Evolutionary conservation across 2,113 vertebrate genomes (phyloP).

Genomic region (Onychostruthus taczanowskii): DNA sequence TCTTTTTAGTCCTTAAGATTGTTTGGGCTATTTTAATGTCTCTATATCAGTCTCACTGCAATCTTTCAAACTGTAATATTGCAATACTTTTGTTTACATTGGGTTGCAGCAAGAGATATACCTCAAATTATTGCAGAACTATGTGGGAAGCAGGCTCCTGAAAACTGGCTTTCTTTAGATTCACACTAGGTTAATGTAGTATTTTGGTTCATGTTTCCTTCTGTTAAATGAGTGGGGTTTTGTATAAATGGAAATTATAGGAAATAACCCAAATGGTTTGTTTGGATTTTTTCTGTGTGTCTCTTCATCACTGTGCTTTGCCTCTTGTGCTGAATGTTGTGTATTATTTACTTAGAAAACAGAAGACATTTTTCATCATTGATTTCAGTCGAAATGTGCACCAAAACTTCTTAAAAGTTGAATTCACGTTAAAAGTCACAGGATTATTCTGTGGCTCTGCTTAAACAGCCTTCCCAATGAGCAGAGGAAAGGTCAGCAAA

Average conservation of each 20-base stretch:
- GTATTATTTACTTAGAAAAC: background rate
- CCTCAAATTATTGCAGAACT: background rate
- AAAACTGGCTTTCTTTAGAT: background rate
- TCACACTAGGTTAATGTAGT: background rate
- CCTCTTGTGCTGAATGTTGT: background rate
- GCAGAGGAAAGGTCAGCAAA: background rate
- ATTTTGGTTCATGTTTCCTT: background rate
- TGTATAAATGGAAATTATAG: background rate
- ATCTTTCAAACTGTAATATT: background rate
- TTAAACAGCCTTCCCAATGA: background rate
- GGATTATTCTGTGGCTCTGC: background rate
- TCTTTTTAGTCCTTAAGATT: background rate
- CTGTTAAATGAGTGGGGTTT: background rate
- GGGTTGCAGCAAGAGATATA: background rate
- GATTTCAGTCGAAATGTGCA: background rate
- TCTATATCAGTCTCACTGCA: background rate
- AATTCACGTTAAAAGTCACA: background rate
- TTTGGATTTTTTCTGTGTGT: background rate
- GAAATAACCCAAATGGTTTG: background rate
- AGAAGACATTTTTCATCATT: background rate
- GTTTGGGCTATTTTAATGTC: background rate
- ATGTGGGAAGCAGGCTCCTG: background rate
- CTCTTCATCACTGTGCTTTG: background rate
- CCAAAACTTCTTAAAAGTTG: background rate
- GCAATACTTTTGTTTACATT: background rate